Percentiles rank a stretch among this genome's conserved stretches.
phyloP scores from a whole-genome alignment of 1,140 invertebrate genomes.

The Sipha flava region DNA sequence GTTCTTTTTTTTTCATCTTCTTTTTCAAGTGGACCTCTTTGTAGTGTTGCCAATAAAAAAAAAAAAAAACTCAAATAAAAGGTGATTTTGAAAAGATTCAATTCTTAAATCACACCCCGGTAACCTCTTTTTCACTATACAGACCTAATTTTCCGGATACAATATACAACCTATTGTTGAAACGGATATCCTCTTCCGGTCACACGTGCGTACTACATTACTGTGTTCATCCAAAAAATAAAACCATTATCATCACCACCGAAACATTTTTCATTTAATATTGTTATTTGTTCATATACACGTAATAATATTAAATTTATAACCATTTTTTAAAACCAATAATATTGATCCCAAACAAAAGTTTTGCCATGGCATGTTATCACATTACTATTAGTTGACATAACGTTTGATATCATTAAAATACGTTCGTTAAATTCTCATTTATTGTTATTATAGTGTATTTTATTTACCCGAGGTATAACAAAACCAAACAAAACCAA shows the following conservation, averaged over 20 bases:
- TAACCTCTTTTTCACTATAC: not conserved
- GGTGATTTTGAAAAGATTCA: not conserved
- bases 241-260: not conserved
- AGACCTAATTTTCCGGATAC: not conserved
- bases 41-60: not conserved
- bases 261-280: not conserved
- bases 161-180: not conserved
- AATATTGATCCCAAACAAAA: too few species aligned
- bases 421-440: too few species aligned
- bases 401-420: too few species aligned
- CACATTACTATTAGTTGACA: too few species aligned
- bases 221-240: not conserved
- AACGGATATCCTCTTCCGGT: constrained; percentile 7
- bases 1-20: not conserved
- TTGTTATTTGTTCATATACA: not conserved
- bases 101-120: not conserved
- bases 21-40: not conserved
- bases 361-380: too few species aligned
- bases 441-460: too few species aligned
- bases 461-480: too few species aligned
- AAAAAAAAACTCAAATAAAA: not conserved
- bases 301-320: too few species aligned
- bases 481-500: too few species aligned
- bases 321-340: too few species aligned
- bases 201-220: not conserved